Conservation (phyloP, 2,113 vertebrate species). For the Sander vitreus region DNA sequence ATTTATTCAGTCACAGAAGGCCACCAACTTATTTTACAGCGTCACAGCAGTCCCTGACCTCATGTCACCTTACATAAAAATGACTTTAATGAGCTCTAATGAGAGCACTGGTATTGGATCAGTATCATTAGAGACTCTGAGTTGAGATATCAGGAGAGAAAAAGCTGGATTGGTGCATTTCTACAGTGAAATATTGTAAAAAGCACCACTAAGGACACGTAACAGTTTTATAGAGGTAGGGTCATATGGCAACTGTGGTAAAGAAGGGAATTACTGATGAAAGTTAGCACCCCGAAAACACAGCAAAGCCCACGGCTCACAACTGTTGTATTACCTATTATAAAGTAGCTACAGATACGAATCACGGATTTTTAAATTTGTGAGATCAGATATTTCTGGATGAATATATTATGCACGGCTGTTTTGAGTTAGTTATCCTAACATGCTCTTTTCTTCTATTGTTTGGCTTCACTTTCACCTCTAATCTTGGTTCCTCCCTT, state of each 20-base stretch:
- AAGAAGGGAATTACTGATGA: constrained; percentile 32
- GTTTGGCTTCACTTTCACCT: constrained; percentile 35
- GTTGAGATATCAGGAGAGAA: not conserved
- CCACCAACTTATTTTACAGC: not conserved
- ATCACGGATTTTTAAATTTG: not conserved
- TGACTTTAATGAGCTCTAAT: not conserved
- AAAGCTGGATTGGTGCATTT: not conserved
- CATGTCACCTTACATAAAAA: not conserved
- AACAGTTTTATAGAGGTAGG: not conserved
- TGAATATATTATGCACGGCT: not conserved
- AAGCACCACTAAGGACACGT: not conserved
- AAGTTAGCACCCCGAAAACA: constrained; percentile 16
- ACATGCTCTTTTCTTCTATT: constrained; percentile 22
- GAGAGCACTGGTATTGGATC: not conserved
- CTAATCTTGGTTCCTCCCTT: constrained; percentile 30
- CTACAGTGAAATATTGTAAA: not conserved
- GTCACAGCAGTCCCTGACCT: not conserved
- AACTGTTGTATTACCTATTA: not conserved
- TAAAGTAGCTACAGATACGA: not conserved
- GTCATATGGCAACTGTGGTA: constrained; percentile 7
- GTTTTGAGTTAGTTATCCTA: not conserved
- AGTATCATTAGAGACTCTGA: not conserved
- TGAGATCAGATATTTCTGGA: not conserved
- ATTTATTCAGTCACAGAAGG: not conserved
- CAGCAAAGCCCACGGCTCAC: constrained; percentile 7